Evolutionary conservation across 2,888 invertebrate species (phyloP), one percentile per base, ranked within the genome.

Genomic region (Chorisops tibialis): DNA sequence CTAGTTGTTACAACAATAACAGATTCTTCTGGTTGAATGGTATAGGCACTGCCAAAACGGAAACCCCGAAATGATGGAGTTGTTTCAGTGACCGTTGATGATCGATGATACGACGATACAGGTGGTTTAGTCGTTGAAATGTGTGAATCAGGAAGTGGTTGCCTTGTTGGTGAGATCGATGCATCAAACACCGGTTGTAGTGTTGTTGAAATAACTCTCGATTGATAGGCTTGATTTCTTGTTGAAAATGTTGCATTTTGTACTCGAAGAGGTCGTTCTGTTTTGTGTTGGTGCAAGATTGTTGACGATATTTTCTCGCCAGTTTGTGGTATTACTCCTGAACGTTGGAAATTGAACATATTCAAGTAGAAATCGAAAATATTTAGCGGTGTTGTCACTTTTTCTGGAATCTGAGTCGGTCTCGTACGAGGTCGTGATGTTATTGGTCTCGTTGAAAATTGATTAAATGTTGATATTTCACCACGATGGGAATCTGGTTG

Each of bases 351-450:
- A 3, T 60, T 63, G 38, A 43, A 63, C 14, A 63, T 37, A 50
- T 60, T 50, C 14, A 56, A 56, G 14, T 63, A 63, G 19, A 61
- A 54, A 43, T 61, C 63, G 35, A 61, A 63, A 12, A 61, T 38
- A 35, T 58, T 51, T 16, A 35, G 50, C 14, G 38, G 18, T n/a
- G 24, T n/a, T 16, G 60, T 14, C 16, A 18, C 16, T 18, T 39
- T 19, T 58, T 41, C 4, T 19, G 39, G 24, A 30, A 30, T 24
- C 18, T 18, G 11, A 24, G n/a, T 35, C 19, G 51, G 21, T 19
- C n/a, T 47, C 11, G 24, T 16, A 18, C n/a, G 6, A 14, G 7
- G 41, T 37, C 21, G 37, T 19, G 21, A 48, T 2, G 24, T 48
- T 37, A 24, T 37, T 35, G 37, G 52, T 38, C 51, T 61, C 19